Base-by-base conservation (phyloP, 2,113 vertebrate species). In the Strix uralensis region DNA sequence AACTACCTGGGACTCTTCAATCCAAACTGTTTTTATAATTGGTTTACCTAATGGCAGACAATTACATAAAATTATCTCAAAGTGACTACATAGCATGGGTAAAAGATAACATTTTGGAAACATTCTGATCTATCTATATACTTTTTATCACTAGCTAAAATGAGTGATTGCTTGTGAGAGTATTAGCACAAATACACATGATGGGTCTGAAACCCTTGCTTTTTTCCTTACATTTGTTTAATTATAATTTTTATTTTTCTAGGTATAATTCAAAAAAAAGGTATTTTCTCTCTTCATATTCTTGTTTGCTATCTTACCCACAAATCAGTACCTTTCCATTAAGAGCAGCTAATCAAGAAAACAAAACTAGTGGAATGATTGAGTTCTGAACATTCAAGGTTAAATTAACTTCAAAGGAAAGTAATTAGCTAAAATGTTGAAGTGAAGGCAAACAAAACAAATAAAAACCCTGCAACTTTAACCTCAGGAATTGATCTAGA, bases 351-450 rank as follows among this genome's bases (percentile, higher is more conserved):
- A 73, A 72, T 72, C 49, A 81, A 62, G 42, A 20, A 71, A 85
- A 81, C 2, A 74, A 67, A 86, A 70, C 15, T 16, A 62, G 5
- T 46, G 25, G 85, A 87, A 90, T 54, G 7, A 81, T 36, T 16
- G 40, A 38, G 42, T 81, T 52, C 15, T 66, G 15, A 87, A 36
- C 17, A 84, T 65, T 58, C 18, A 85, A 85, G 59, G 21, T 78
- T 92, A 81, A 93, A 78, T 51, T 58, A 58, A 81, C 81, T 93
- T 93, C 70, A 90, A 87, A 92, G 34, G 23, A 78, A 78, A 88
- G 2, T 51, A 84, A 88, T 92, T 88, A 85, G 13, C 46, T 78
- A 84, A 89, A 94, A 81, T 52, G 16, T 11, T 63, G n/a, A 92
- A 71, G 38, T 36, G 52, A 83, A 91, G 67, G 2, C 4, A 71